These are phyloP conservation scores for Apis cerana DNA, from an alignment of 1,140 invertebrate species.

Conservation along the genomic window DNA sequence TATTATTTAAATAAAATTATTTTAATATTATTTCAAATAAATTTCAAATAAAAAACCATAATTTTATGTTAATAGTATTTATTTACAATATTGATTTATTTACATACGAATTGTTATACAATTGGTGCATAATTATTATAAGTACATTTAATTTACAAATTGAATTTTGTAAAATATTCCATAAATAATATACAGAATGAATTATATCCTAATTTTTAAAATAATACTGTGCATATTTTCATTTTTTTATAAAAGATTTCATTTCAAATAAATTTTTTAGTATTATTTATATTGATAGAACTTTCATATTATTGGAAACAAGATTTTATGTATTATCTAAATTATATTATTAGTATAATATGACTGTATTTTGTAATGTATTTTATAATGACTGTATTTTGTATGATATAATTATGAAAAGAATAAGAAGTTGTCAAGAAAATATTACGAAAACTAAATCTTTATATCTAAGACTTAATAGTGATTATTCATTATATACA, in stretches of 20 bases:
- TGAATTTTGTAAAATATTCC: not conserved
- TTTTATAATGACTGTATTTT: not conserved
- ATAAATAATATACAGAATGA: not conserved
- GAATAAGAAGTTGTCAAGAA: not conserved
- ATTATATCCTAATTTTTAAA: not conserved
- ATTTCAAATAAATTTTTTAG: no score
- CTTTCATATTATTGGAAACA: no score
- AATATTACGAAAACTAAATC: not conserved
- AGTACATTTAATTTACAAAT: not conserved
- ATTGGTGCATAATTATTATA: slow-evolving; percentile 2
- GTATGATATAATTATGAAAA: not conserved
- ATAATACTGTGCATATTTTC: slow-evolving; percentile 3
- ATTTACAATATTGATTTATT: slow-evolving; percentile 31
- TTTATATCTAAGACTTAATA: not conserved
- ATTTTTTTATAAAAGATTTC: not conserved
- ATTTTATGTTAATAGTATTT: not conserved
- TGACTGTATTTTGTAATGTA: not conserved
- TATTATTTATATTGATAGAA: not conserved
- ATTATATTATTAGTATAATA: not conserved
- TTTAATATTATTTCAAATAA: no score
- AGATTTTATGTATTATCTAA: not conserved
- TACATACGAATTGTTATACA: slow-evolving; percentile 19
- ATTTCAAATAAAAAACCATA: not conserved
- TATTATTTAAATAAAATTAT: no score
- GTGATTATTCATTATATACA: slow-evolving; percentile 12